Evolutionary conservation across 2,113 vertebrate species (phyloP).

Genomic region (Psephotus haematonotus): DNA sequence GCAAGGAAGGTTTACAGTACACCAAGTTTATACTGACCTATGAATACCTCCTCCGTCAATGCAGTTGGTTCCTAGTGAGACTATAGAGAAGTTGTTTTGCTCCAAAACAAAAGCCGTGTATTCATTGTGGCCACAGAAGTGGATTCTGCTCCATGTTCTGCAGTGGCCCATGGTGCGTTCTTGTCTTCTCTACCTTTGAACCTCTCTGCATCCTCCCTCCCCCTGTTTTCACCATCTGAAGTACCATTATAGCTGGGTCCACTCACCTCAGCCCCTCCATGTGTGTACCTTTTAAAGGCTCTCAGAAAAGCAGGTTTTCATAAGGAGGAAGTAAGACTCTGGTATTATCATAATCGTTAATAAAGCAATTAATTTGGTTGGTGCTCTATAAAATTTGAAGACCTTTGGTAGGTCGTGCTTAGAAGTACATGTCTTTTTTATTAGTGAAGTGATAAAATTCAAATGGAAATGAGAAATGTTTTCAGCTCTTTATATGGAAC

Average conservation of each 20-base stretch:
- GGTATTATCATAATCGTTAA: constrained; percentile 43
- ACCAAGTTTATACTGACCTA: accelerated
- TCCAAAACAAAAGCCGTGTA: background rate
- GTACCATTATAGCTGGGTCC: background rate
- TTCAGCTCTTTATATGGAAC: background rate
- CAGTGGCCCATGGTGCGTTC: background rate
- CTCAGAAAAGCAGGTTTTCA: background rate
- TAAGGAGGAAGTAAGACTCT: background rate
- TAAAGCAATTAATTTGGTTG: constrained; percentile 50
- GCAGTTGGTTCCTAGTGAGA: background rate
- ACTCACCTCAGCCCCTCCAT: background rate
- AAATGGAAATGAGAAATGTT: constrained; percentile 24
- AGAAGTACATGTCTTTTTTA: constrained; percentile 41
- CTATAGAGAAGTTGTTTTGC: background rate
- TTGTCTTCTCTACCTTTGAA: background rate
- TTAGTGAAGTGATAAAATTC: constrained; percentile 35
- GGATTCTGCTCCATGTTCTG: background rate
- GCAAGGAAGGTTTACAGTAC: background rate
- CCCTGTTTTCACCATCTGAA: accelerated
- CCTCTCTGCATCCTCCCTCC: background rate
- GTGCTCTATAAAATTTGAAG: background rate
- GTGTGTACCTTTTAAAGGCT: constrained; percentile 6
- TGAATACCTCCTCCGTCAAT: background rate
- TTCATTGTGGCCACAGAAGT: background rate
- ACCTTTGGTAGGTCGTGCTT: constrained; percentile 45